These are phyloP conservation scores for Andrena flavipes DNA, from an alignment of 2,888 invertebrate genomes.

Conservation along the genomic window DNA sequence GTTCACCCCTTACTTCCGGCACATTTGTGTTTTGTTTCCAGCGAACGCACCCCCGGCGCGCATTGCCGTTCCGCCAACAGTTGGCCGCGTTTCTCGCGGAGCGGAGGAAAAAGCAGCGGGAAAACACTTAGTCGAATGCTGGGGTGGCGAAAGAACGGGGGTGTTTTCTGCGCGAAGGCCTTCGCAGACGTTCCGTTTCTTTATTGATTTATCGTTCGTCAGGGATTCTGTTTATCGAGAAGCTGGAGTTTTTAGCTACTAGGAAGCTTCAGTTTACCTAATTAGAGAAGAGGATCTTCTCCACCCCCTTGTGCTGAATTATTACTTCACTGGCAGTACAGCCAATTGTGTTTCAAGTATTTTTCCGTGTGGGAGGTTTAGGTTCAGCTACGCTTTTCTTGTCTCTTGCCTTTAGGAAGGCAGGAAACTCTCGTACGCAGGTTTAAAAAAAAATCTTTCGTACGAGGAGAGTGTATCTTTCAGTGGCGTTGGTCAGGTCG, in stretches of 20 bases:
- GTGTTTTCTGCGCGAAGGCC: conserved; percentile 23
- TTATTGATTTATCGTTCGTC: conserved; percentile 23
- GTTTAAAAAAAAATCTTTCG: neutral
- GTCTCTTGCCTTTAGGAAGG: no score
- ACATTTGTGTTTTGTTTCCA: conserved; percentile 82
- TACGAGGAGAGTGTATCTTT: conserved; percentile 25
- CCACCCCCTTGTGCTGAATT: no score
- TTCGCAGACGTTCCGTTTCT: conserved; percentile 18
- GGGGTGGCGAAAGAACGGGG: conserved; percentile 21
- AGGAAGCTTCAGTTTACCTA: neutral
- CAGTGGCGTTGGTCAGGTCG: conserved; percentile 78
- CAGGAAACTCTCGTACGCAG: neutral
- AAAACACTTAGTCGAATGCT: conserved; percentile 23
- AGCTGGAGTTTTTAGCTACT: neutral
- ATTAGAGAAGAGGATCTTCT: no score
- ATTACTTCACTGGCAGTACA: no score
- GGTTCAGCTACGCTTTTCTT: no score
- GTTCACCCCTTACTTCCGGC: conserved; percentile 81
- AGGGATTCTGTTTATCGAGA: conserved; percentile 12
- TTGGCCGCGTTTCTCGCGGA: conserved; percentile 56
- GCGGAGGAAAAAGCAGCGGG: conserved; percentile 32
- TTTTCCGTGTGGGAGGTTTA: no score
- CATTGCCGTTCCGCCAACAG: conserved; percentile 57
- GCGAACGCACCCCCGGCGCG: conserved; percentile 71
- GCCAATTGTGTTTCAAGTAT: neutral